Conservation (phyloP, 1,140 invertebrate species). For the Aphelinus atriplicis region DNA sequence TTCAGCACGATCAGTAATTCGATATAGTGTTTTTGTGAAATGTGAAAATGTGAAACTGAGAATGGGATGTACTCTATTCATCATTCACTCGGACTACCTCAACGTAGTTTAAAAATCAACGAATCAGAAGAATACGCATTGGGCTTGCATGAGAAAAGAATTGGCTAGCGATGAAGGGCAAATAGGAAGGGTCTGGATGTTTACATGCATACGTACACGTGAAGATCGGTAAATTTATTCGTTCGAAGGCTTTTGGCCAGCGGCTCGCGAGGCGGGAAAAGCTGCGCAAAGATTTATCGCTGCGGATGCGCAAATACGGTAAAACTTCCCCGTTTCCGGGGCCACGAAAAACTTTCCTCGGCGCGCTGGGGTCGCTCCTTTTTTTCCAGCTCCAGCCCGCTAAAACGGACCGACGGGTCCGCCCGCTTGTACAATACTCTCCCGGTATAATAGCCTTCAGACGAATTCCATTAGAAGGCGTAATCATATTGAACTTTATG, state of each 20-base stretch:
- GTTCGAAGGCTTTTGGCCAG: constrained; percentile 44
- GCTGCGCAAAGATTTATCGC: constrained; percentile 45
- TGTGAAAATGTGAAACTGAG: too few relatives aligned
- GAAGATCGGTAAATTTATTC: constrained; percentile 50
- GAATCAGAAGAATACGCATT: too few relatives aligned
- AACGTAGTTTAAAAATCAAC: too few relatives aligned
- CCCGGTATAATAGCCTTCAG: background rate
- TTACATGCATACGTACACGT: background rate
- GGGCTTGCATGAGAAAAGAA: too few relatives aligned
- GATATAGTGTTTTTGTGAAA: too few relatives aligned
- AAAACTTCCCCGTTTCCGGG: constrained; percentile 54
- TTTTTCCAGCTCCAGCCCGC: constrained; percentile 33
- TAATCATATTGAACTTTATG: too few relatives aligned
- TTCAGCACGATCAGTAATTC: too few relatives aligned
- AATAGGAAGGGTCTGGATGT: background rate
- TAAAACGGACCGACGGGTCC: constrained; percentile 19
- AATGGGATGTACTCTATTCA: too few relatives aligned
- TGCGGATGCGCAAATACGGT: constrained; percentile 56
- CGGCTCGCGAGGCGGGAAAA: constrained; percentile 43
- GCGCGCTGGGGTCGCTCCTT: constrained; percentile 41
- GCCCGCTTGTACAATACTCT: constrained; percentile 21
- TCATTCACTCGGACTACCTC: too few relatives aligned
- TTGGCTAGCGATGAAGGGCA: too few relatives aligned
- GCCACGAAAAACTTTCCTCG: constrained; percentile 52
- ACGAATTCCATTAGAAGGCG: too few relatives aligned